Evolutionary conservation across 2,113 vertebrate genomes (phyloP), one percentile per base, ranked within the genome.

Genomic region (Columbina picui): DNA sequence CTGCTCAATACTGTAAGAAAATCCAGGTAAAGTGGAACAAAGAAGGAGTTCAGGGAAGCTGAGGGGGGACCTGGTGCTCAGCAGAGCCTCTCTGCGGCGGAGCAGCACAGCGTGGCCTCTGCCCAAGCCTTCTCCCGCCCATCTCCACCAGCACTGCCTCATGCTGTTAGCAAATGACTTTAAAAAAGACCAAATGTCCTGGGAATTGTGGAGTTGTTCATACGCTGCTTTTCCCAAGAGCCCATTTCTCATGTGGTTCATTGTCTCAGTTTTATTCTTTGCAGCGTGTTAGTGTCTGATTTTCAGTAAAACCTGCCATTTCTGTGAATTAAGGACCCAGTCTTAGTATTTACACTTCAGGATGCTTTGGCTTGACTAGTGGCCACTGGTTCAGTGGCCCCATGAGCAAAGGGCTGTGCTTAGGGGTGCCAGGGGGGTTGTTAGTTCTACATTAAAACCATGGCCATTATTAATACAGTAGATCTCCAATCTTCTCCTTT

Each of bases 321-420:
- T 69, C 70, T 81, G 41, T 84, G 61, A 84, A 16, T 64, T 63
- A 73, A 60, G 43, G 32, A 30, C 29, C 22, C n/a, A 23, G 0
- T 53, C 45, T 63, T 49, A 26, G 45, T 60, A 71, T 41, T 45
- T 81, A 22, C 0, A 2, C n/a, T 73, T 74, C 32, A 18, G 32
- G 30, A 85, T 43, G 43, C 71, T 90, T 89, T 96, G 87, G 16
- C 55, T 79, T 84, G 55, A 15, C 55, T 61, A 3, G 27, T 41
- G 88, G n/a, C 36, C 23, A 2, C 50, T 21, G 32, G 30, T 63
- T 75, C 56, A 70, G 81, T 1, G 7, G 20, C 60, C 22, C 60
- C 18, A 7, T 12, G 12, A 74, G 55, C 67, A 50, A 77, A 70
- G 73, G 69, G 55, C 41, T 82, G 41, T 32, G 19, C 59, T 87